These are phyloP conservation scores for Caenorhabditis sinica DNA, from an alignment of 2,888 invertebrate genomes.

Conservation along the genomic window DNA sequence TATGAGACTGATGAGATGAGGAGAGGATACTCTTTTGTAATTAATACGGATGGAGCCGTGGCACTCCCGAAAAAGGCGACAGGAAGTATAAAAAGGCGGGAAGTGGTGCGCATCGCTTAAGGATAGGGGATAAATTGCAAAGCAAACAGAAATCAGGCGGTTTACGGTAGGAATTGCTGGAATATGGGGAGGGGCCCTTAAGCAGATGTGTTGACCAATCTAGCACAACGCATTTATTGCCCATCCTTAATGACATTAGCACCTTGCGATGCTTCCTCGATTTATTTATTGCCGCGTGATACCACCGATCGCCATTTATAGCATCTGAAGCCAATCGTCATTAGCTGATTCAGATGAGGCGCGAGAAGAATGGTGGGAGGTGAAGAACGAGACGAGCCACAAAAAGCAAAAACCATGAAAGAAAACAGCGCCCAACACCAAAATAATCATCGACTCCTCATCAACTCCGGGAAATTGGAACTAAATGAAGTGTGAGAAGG, in stretches of 20 bases:
- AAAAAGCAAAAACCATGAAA: conserved; percentile 21
- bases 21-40: conserved; percentile 43
- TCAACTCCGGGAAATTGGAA: conserved; percentile 55
- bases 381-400: neutral
- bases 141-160: conserved; percentile 65
- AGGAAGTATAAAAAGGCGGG: conserved; percentile 60
- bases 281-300: conserved; percentile 60
- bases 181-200: conserved; percentile 39
- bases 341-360: conserved; percentile 20
- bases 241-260: conserved; percentile 61
- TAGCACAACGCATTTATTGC: conserved; percentile 57
- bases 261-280: conserved; percentile 45
- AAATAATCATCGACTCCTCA: conserved; percentile 51
- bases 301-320: conserved; percentile 39
- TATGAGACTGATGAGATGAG: neutral
- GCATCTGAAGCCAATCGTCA: conserved; percentile 11
- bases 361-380: neutral
- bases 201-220: conserved; percentile 67
- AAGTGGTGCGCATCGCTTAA: conserved; percentile 50
- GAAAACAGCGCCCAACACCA: conserved; percentile 2
- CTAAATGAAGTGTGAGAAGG: conserved; percentile 62
- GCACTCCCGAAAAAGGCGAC: conserved; percentile 24
- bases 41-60: conserved; percentile 38
- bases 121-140: conserved; percentile 64
- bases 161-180: conserved; percentile 60